Percentiles rank a stretch among this genome's conserved stretches.
These are phyloP conservation scores for Phengaris alcon DNA, from an alignment of 2,888 invertebrate genomes.

Conservation along the genomic window DNA sequence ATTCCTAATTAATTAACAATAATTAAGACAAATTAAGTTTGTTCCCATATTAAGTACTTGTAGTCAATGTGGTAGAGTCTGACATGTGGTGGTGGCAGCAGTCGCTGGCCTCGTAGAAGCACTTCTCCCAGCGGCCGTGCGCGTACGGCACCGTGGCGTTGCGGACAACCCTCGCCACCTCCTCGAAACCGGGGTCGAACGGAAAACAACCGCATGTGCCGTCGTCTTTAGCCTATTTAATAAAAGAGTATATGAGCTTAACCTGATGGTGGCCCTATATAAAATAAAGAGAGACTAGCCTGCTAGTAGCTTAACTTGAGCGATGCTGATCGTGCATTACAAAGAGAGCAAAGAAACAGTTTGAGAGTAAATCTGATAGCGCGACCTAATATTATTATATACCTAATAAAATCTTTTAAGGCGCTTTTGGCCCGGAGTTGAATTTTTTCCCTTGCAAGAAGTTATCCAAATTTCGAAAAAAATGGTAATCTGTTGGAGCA, in stretches of 20 bases:
- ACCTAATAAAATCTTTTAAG: too few relatives aligned
- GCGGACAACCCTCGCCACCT: slow-evolving; percentile 54
- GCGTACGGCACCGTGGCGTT: slow-evolving; percentile 58
- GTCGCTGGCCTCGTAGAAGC: slow-evolving; percentile 61
- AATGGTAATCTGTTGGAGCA: too few relatives aligned
- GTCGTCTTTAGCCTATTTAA: slow-evolving; percentile 58
- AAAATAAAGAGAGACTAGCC: too few relatives aligned
- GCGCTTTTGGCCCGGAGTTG: too few relatives aligned
- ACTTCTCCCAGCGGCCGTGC: slow-evolving; percentile 66
- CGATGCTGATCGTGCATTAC: background rate
- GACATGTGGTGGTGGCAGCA: slow-evolving; percentile 66
- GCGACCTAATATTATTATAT: too few relatives aligned
- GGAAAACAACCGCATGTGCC: slow-evolving; percentile 71
- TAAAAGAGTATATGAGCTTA: too few relatives aligned
- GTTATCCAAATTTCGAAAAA: too few relatives aligned
- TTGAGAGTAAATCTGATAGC: background rate
- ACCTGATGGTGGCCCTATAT: too few relatives aligned
- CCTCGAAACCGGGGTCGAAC: slow-evolving; percentile 64
- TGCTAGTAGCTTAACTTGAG: too few relatives aligned
- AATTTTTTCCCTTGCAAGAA: too few relatives aligned
- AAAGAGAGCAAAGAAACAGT: background rate
- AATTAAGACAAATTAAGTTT: too few relatives aligned
- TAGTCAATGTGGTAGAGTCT: slow-evolving; percentile 40
- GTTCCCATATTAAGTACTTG: slow-evolving; percentile 38
- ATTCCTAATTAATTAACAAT: too few relatives aligned